phyloP scores from a whole-genome alignment of 2,888 invertebrate species.

The Itoplectis maculator region DNA sequence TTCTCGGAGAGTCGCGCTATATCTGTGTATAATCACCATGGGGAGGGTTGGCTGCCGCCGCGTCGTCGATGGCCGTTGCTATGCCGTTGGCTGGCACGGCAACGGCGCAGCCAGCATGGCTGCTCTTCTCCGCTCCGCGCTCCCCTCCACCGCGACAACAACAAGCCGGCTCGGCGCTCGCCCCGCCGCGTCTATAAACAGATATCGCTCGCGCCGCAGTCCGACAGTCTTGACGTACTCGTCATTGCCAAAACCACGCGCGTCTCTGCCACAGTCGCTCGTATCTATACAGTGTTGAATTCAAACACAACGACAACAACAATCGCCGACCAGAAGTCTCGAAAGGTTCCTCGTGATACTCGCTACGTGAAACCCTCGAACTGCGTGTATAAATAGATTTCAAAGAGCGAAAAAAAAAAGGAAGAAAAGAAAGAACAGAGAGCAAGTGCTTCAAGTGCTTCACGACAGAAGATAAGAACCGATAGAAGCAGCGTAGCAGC shows the following conservation, averaged over 20 bases:
- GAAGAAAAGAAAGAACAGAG: background rate
- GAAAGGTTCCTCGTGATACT: background rate
- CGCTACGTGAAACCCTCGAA: no score
- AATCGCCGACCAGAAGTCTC: no score
- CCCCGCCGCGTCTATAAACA: constrained; percentile 54
- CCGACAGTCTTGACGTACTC: constrained; percentile 23
- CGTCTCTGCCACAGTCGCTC: background rate
- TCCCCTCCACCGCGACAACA: background rate
- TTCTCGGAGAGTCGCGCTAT: background rate
- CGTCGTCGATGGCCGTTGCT: constrained; percentile 8
- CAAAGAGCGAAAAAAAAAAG: no score
- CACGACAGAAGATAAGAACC: background rate
- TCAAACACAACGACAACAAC: background rate
- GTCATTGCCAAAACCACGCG: constrained; percentile 6
- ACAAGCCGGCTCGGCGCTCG: constrained; percentile 18
- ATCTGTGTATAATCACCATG: constrained; percentile 1
- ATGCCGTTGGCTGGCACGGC: constrained; percentile 4
- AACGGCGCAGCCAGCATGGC: background rate
- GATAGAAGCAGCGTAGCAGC: constrained; percentile 49
- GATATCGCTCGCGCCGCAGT: constrained; percentile 12
- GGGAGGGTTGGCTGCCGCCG: background rate
- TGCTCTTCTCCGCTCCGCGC: background rate
- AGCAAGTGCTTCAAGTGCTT: background rate
- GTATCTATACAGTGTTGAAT: background rate
- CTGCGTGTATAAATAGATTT: background rate